Evolutionary conservation across 2,888 invertebrate genomes (phyloP), one percentile per base, ranked within the genome.

Genomic region (Congeria kusceri): DNA sequence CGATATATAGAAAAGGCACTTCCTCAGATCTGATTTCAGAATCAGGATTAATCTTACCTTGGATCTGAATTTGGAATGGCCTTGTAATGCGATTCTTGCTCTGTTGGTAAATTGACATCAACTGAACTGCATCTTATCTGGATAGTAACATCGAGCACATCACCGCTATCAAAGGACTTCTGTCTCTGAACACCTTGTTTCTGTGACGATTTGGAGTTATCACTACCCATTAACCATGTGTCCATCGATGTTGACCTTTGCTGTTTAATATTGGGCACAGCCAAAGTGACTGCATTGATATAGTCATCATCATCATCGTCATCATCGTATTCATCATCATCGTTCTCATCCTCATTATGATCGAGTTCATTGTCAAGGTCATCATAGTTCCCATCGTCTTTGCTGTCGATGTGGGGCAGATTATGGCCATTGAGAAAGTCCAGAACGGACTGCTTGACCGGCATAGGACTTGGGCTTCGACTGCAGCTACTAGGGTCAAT

Each of bases 191-290:
- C 77, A 13, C 39, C 39, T 32, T 77, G 75, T 44, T 75, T 73
- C 39, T 77, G 67, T 25, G 28, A 18, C 1, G 53, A 57, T 20
- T 58, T 61, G 15, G 47, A 25, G 5, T 57, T 39, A 20, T 77
- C 77, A 28, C 32, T 27, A 27, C 68, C 68, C 47, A 71, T 69
- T 75, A 69, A 87, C 73, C 85, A 87, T 15, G 89, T 89, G 80
- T 91, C 92, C 83, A 92, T 73, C 13, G 92, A 92, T 0, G 91
- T 90, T 2, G 92, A 91, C 20, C 92, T 81, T 20, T 83, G 83
- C 64, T 88, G 90, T 67, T 89, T 90, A 7, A 91, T 83, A 11
- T 87, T 86, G 0, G 92, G 92, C 7, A 92, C 92, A 29, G 87
- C 81, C 46, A 92, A 81, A 1, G 91, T 91, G 18, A 91, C 88